These are phyloP conservation scores for Siniperca chuatsi DNA, from an alignment of 2,113 vertebrate genomes.

Conservation along the genomic window DNA sequence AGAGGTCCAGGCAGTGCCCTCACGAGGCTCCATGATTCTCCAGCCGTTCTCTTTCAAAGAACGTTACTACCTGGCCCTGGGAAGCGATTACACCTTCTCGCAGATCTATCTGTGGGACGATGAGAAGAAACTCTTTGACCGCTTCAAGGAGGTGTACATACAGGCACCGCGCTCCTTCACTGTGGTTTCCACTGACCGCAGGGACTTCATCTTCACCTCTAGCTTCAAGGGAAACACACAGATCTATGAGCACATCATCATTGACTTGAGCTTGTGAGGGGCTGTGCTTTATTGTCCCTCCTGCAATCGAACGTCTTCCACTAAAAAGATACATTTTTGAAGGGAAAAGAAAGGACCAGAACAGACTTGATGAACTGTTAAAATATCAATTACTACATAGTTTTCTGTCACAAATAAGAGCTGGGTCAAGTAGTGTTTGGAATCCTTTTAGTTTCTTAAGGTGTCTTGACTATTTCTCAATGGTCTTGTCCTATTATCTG, in stretches of 20 bases:
- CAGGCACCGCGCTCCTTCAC: constrained; percentile 97
- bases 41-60: constrained; percentile 95
- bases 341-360: constrained; percentile 25
- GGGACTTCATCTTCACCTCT: constrained; percentile 97
- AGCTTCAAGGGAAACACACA: constrained; percentile 98
- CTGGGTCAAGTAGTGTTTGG: constrained; percentile 18
- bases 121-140: constrained; percentile 90
- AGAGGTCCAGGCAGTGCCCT: constrained; percentile 95
- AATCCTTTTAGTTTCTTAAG: constrained; percentile 15
- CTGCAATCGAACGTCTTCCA: constrained; percentile 70
- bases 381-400: constrained; percentile 37
- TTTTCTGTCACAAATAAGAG: constrained; percentile 25
- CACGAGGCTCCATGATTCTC: constrained; percentile 95
- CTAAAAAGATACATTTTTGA: constrained; percentile 41
- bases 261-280: constrained; percentile 95
- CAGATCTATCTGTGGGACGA: constrained; percentile 96
- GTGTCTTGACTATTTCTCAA: constrained; percentile 42
- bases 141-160: constrained; percentile 97
- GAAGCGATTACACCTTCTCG: constrained; percentile 98
- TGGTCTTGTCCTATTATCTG: constrained; percentile 32
- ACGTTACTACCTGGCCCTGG: constrained; percentile 93
- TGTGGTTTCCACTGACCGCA: constrained; percentile 93
- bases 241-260: constrained; percentile 94
- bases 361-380: constrained; percentile 39
- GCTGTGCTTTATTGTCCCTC: constrained; percentile 44